Base-by-base conservation (phyloP, 2,888 invertebrate species). In the Microchrysa polita region DNA sequence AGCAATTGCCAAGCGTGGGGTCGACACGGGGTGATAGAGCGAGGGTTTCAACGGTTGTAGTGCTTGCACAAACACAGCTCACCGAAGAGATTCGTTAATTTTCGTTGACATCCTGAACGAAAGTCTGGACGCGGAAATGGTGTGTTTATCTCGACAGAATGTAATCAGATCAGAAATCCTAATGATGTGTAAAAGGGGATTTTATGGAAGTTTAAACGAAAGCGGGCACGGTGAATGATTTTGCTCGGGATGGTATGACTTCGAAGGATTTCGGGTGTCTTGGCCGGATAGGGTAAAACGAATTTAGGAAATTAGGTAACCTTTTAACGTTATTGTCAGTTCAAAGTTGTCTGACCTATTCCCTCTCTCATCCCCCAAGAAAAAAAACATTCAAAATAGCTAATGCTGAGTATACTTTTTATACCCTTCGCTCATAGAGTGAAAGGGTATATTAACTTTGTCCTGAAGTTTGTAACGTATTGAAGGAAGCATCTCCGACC, bases 61-160 rank as follows among this genome's bases (percentile, higher is more conserved):
- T n/a, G n/a, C n/a, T n/a, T n/a, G n/a, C n/a, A n/a, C n/a, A n/a
- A n/a, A n/a, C n/a, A n/a, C n/a, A n/a, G n/a, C n/a, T n/a, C n/a
- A n/a, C n/a, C n/a, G 18, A 34, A 34, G 48, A 42, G 48, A 48
- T n/a, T 48, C 14, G 12, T 12, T 48, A 4, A 4, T 48, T 48
- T 10, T 48, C n/a, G 48, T 48, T 48, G 48, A 48, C 48, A 48
- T 48, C 10, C 48, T 2, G 48, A 48, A 4, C 27, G 27, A 34
- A 34, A n/a, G n/a, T n/a, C 42, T 34, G 48, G 22, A 22, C 73
- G n/a, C n/a, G 73, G 73, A 67, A 73, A 73, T 67, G 65, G 73
- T 40, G 73, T 73, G 73, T 73, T 73, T 73, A 73, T 63, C 57
- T 67, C 53, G 57, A 73, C 22, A 44, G 44, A 44, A 44, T 44